These are phyloP conservation scores for Drosophila prostipennis DNA, from an alignment of 2,888 invertebrate genomes.

Conservation along the genomic window DNA sequence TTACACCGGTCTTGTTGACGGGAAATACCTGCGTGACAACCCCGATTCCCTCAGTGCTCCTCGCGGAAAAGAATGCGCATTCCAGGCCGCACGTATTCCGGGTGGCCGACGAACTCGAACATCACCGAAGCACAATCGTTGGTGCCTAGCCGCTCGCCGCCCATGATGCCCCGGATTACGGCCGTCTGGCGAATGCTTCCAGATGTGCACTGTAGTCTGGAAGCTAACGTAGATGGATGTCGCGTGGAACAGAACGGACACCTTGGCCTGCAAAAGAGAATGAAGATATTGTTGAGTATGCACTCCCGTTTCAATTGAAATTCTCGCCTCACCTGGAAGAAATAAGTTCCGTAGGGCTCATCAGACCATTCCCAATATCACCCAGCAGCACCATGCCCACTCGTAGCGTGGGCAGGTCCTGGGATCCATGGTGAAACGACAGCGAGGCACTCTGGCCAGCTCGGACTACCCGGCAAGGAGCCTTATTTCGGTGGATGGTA, in stretches of 20 bases:
- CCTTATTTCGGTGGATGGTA: slow-evolving; percentile 95
- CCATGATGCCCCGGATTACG: slow-evolving; percentile 91
- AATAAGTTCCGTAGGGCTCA: slow-evolving; percentile 87
- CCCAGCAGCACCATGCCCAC: slow-evolving; percentile 93
- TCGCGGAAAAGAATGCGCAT: slow-evolving; percentile 93
- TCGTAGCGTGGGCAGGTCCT: slow-evolving; percentile 86
- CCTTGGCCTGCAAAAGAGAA: slow-evolving; percentile 89
- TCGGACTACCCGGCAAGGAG: slow-evolving; percentile 93
- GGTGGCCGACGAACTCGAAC: slow-evolving; percentile 94
- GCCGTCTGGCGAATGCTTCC: slow-evolving; percentile 98
- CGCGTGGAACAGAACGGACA: slow-evolving; percentile 94
- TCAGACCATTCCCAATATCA: slow-evolving; percentile 72
- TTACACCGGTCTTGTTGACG: slow-evolving; percentile 78
- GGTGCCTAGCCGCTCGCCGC: slow-evolving; percentile 86
- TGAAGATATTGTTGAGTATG: background rate
- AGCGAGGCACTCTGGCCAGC: slow-evolving; percentile 96
- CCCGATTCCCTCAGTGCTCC: slow-evolving; percentile 93
- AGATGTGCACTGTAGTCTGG: slow-evolving; percentile 96
- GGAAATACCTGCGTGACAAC: slow-evolving; percentile 91
- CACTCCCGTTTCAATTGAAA: background rate
- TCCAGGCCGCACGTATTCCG: slow-evolving; percentile 92
- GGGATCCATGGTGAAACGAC: slow-evolving; percentile 85
- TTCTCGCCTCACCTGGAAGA: slow-evolving; percentile 86
- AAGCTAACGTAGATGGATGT: slow-evolving; percentile 93
- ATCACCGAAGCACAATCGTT: slow-evolving; percentile 94